Evolutionary conservation across 2,797 vertebrate genomes (phyloP), one percentile per base, ranked within the genome.

Genomic region (Malurus leucopterus): DNA sequence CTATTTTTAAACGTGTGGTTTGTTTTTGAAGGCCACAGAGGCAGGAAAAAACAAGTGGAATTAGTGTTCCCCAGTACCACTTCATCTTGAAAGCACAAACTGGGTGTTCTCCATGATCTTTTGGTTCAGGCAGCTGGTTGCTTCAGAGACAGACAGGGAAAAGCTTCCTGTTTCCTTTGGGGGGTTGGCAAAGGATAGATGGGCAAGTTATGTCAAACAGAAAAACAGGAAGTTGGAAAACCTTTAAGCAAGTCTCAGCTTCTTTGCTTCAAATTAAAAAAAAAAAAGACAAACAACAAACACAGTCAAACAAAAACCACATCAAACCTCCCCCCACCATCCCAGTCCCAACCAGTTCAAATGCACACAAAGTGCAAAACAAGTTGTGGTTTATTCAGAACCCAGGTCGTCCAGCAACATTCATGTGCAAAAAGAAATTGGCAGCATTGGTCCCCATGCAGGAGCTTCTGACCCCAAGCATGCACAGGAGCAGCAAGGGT

Each of bases 201-300:
- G 69, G 72, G n/a, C 55, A 94, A 92, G 44, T 90, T 80, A 64
- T 21, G 27, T 81, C 78, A 69, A 86, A 93, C 63, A 86, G 67
- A 88, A 92, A 92, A 95, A 78, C 92, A 95, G 95, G 93, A 95
- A 95, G 90, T 89, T 86, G 95, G 92, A 95, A 95, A 95, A 90
- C 76, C 93, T 95, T 89, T 92, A 91, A 96, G 95, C 94, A 96
- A 96, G 91, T 95, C 93, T 89, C 92, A 58, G 85, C 84, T 93
- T 95, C 78, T 93, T 83, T 86, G 40, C 90, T 92, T 92, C 80
- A 90, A 93, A 90, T 83, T n/a, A 57, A 88, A 77, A 68, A 57
- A 68, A 54, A 58, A 40, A 38, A 71, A 50, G 2, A 43, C 61
- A 27, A 46, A 69, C 70, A 38, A 44, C 58, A 62, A 49, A 72